Conservation (phyloP, 2,888 invertebrate genomes). For the Drepana falcataria region DNA sequence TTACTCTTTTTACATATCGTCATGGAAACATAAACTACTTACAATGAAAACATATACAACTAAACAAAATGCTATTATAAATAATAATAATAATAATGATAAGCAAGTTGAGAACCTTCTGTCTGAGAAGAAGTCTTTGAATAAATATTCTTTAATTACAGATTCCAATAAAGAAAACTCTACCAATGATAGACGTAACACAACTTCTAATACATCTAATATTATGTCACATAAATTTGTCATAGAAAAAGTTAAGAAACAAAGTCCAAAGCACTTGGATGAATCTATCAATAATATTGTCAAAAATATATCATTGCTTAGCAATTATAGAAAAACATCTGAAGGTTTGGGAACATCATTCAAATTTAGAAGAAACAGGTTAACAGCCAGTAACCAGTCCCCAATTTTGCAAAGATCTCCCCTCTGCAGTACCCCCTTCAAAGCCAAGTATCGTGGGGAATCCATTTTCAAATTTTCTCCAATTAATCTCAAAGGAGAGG, state of each 20-base stretch:
- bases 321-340: conserved; percentile 22
- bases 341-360: conserved; percentile 25
- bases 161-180: conserved; percentile 63
- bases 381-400: conserved; percentile 33
- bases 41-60: too few relatives aligned
- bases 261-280: conserved; percentile 30
- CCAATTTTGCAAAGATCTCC: conserved; percentile 43
- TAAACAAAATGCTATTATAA: too few relatives aligned
- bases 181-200: conserved; percentile 12
- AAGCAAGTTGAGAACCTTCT: too few relatives aligned
- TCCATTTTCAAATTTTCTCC: conserved; percentile 68
- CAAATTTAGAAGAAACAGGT: conserved; percentile 26
- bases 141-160: conserved; percentile 26
- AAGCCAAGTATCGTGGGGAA: conserved; percentile 54
- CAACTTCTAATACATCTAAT: conserved; percentile 39
- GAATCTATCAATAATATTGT: conserved; percentile 58
- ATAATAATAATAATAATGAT: too few relatives aligned
- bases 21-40: too few relatives aligned
- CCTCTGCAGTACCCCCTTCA: conserved; percentile 63
- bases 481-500: conserved; percentile 33
- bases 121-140: too few relatives aligned
- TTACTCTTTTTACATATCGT: too few relatives aligned
- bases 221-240: conserved; percentile 47
- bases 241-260: conserved; percentile 42
- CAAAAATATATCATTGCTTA: conserved; percentile 42